Evolutionary conservation across 2,888 invertebrate genomes (phyloP).

Genomic region (Pristionchus entomophagus): DNA sequence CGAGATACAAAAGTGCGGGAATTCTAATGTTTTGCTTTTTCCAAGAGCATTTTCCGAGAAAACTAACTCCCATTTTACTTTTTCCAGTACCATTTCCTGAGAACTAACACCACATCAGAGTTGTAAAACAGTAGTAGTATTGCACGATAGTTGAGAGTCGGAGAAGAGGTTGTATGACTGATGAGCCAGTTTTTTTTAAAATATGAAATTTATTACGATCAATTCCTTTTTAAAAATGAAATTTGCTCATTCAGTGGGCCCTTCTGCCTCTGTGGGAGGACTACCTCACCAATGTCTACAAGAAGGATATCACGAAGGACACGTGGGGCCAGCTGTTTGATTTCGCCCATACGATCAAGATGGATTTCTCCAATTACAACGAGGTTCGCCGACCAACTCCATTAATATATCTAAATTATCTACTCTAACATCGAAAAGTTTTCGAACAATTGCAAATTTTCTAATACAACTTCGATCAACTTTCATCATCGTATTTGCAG

Average conservation of each 20-base stretch:
- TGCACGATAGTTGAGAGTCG: too few relatives aligned
- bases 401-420: background rate
- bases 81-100: too few relatives aligned
- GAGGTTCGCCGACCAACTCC: constrained; percentile 78
- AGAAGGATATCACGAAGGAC: constrained; percentile 95
- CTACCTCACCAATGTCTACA: constrained; percentile 54
- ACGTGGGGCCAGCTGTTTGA: constrained; percentile 98
- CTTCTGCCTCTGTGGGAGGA: constrained; percentile 59
- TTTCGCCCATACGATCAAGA: constrained; percentile 92
- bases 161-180: background rate
- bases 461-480: background rate
- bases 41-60: too few relatives aligned
- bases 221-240: background rate
- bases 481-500: background rate
- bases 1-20: too few relatives aligned
- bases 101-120: too few relatives aligned
- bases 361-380: constrained; percentile 90
- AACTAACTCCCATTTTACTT: too few relatives aligned
- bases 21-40: too few relatives aligned
- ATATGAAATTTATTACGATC: background rate
- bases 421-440: background rate
- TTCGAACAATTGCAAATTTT: background rate
- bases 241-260: constrained; percentile 38
- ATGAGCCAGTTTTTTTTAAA: background rate
- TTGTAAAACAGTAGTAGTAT: too few relatives aligned